A percentile compares a stretch with the other conserved stretches of the same genome.
phyloP scores from a whole-genome alignment of 2,888 invertebrate species.

The Lithophane ornitopus region DNA sequence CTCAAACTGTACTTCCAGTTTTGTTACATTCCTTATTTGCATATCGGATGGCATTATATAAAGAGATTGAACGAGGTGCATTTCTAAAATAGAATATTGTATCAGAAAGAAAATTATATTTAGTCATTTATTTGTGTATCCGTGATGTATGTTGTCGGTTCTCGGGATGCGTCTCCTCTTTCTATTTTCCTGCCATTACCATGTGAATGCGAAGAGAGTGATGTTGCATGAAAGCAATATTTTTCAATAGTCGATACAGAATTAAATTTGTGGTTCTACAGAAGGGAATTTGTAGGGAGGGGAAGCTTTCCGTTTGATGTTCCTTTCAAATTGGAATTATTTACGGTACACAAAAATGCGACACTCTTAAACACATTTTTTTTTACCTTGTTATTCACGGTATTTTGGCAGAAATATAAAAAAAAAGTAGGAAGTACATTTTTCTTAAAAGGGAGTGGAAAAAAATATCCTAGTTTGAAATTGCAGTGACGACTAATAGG shows the following conservation, averaged over 20 bases:
- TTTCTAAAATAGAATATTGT: conserved; percentile 67
- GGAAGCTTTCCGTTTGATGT: conserved; percentile 68
- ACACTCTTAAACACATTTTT: conserved; percentile 9
- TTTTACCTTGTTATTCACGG: not conserved
- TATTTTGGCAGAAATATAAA: conserved; percentile 4
- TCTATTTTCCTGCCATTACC: conserved; percentile 80
- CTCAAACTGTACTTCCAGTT: conserved; percentile 71
- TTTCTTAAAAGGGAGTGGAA: not conserved
- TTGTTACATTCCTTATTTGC: conserved; percentile 75
- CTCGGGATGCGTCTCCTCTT: conserved; percentile 67
- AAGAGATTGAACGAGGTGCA: conserved; percentile 62
- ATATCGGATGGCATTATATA: conserved; percentile 75
- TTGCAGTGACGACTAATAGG: not conserved
- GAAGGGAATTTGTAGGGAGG: conserved; percentile 68
- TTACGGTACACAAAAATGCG: conserved; percentile 36
- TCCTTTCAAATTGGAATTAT: conserved; percentile 62
- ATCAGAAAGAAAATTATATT: conserved; percentile 73
- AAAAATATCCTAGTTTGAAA: not conserved
- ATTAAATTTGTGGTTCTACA: conserved; percentile 82
- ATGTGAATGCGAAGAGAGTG: conserved; percentile 78
- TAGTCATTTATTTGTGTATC: conserved; percentile 70
- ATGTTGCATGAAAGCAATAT: conserved; percentile 81
- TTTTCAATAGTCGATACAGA: conserved; percentile 79
- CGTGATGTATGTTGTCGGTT: conserved; percentile 67
- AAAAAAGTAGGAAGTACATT: not conserved